Base-by-base conservation (phyloP, 2,888 invertebrate species). In the Leucophenga montana region DNA sequence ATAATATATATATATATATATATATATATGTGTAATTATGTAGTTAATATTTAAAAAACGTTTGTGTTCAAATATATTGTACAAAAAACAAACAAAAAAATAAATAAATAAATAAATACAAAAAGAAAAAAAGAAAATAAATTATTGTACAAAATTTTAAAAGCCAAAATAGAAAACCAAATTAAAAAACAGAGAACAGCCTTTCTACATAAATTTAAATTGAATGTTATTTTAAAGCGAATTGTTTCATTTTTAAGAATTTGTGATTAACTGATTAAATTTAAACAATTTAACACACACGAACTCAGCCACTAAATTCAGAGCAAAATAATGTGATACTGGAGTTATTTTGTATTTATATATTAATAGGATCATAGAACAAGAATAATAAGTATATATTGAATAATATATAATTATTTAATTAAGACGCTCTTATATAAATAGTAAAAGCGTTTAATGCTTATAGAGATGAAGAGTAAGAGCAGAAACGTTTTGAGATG, bases 221-320 rank as follows among this genome's bases (percentile, higher is more conserved):
- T 20, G 50, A 18, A 39, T 46, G 39, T 9, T 48, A 11, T 77
- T 83, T 80, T 67, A 77, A 77, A 80, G 78, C 82, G 75, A 71
- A 72, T 74, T n/a, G n/a, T n/a, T n/a, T 75, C 69, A 78, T 20
- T 20, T 74, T 78, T 80, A 78, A 69, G 69, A 75, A 74, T 76
- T 74, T 11, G 46, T 68, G 77, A 77, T 80, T 78, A 77, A 69
- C 68, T 50, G 57, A 75, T 76, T 67, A 72, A 46, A 50, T 80
- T 81, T 84, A 82, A 75, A 76, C 77, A 81, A 80, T 82, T 82
- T 84, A 84, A 74, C 74, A 81, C 81, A 81, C 84, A 82, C 83
- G 71, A 67, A 57, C 69, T 54, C 74, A 73, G 76, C 84, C 80
- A 74, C 66, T 14, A 70, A 66, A 70, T 66, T 71, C 39, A 73